Conservation (phyloP, 2,797 vertebrate species). For the Lepidocolaptes lacrymiger region DNA sequence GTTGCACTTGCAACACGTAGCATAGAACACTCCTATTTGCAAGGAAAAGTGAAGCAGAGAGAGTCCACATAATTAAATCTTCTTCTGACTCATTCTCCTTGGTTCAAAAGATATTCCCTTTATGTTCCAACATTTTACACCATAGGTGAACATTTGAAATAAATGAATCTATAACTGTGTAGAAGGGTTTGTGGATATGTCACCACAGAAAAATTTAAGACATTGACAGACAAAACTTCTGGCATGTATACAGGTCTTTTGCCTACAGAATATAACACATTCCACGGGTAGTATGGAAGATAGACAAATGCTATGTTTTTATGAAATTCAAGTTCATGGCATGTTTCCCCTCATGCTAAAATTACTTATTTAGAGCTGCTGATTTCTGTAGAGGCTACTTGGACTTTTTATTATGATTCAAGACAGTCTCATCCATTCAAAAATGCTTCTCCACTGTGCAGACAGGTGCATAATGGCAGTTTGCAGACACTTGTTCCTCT, state of each 20-base stretch:
- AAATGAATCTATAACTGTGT: neutral
- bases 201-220: neutral
- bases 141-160: neutral
- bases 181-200: neutral
- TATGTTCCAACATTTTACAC: neutral
- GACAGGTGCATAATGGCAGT: neutral
- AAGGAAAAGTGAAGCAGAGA: neutral
- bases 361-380: neutral
- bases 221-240: neutral
- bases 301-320: neutral
- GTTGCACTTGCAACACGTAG: neutral
- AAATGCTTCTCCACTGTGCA: neutral
- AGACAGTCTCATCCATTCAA: neutral
- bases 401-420: neutral
- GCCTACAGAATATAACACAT: neutral
- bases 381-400: neutral
- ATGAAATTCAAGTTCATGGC: neutral
- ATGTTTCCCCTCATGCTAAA: neutral
- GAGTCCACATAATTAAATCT: neutral
- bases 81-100: neutral
- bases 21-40: neutral
- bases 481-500: neutral
- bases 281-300: neutral
- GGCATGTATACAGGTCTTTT: rapidly evolving
- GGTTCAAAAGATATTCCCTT: neutral